Evolutionary conservation across 2,797 vertebrate genomes (phyloP), one percentile per base, ranked within the genome.

Genomic region (Prunella strophiata): DNA sequence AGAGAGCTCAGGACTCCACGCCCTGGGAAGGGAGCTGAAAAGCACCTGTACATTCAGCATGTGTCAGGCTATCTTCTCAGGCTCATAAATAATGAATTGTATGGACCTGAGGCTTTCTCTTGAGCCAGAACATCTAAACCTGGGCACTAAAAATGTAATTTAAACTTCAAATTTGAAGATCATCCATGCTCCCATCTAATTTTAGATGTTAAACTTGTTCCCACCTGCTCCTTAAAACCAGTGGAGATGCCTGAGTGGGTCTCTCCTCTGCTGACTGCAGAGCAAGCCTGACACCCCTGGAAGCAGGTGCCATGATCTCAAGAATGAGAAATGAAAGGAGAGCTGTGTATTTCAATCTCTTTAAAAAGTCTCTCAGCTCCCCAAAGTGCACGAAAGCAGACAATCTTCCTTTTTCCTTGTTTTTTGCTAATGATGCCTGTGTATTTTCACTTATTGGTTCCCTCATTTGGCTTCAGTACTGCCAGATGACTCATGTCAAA

Each of bases 1-100:
- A 32, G 23, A 30, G 36, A 75, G 4, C 19, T 78, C 1, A 0
- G 54, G 22, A 6, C 10, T 29, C 27, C 8, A 15, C 2, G 0
- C 8, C 23, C 13, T 1, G 1, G 27, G 7, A 34, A 47, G 16
- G 26, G 16, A 23, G 7, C 34, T 54, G 65, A 72, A 65, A 47
- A 4, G 5, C 23, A 5, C 25, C 68, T 30, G 25, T 20, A 16
- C 32, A 0, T n/a, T 40, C 18, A 16, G 30, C 32, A 1, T 5
- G 13, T 11, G 36, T 45, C 74, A 66, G 36, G 8, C 13, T 58
- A 5, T 42, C 32, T 74, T 74, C 36, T 86, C 57, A 38, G 65
- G 29, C 66, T 48, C 30, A 27, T 20, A 51, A 32, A 50, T n/a
- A 62, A 59, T 8, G 13, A 81, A 18, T 32, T 32, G 23, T 27